These are phyloP conservation scores for Eurytoma californica DNA, from an alignment of 2,888 invertebrate species.

Conservation along the genomic window DNA sequence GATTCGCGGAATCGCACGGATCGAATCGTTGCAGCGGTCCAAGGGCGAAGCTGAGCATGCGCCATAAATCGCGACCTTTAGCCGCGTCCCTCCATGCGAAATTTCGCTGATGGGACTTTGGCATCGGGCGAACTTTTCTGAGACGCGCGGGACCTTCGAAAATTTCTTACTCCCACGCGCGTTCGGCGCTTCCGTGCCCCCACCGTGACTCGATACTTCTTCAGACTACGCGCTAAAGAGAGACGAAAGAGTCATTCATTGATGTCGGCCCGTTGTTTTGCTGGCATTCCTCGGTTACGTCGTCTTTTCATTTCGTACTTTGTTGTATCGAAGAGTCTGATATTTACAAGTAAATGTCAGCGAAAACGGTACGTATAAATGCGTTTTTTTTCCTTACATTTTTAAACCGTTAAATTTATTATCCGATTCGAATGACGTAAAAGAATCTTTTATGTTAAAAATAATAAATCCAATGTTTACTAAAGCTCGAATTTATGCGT, in stretches of 20 bases:
- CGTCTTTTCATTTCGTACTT: no score
- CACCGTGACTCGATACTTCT: not conserved
- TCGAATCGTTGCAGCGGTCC: constrained; percentile 18
- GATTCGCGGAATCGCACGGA: constrained; percentile 27
- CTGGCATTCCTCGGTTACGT: not conserved
- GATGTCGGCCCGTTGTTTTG: not conserved
- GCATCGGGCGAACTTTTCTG: not conserved
- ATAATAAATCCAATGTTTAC: no score
- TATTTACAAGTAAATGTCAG: no score
- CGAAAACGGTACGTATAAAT: no score
- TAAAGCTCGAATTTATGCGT: no score
- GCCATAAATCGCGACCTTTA: not conserved
- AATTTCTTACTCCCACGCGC: not conserved
- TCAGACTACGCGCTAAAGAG: no score
- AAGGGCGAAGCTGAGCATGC: not conserved
- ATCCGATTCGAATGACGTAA: no score
- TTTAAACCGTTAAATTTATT: no score
- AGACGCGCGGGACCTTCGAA: constrained; percentile 16
- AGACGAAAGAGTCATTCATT: not conserved
- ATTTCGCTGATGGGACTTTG: constrained; percentile 16
- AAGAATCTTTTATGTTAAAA: no score
- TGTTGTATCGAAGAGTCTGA: no score
- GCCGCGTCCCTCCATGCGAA: not conserved
- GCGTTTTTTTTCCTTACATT: no score
- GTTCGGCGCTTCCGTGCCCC: no score